phyloP scores from a whole-genome alignment of 2,888 invertebrate genomes.

The Gortyna flavago region DNA sequence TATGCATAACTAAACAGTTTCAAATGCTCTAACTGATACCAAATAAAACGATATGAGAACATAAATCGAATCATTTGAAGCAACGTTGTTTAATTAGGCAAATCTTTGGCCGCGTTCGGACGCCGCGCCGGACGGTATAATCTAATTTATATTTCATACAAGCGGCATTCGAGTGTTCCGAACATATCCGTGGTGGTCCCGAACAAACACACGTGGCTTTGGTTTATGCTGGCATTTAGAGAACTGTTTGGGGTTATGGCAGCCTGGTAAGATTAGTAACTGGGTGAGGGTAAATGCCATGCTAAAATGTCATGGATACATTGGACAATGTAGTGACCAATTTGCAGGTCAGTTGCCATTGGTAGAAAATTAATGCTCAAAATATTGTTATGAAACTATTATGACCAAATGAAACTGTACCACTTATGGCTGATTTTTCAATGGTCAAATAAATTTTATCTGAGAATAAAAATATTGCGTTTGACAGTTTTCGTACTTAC shows the following conservation, averaged over 20 bases:
- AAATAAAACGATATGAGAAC: slow-evolving; percentile 33
- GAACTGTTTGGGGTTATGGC: slow-evolving; percentile 16
- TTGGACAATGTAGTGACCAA: slow-evolving; percentile 2
- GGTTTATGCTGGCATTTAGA: slow-evolving; percentile 48
- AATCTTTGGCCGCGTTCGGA: slow-evolving; percentile 50
- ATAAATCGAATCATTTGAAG: slow-evolving; percentile 41
- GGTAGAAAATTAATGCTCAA: neutral
- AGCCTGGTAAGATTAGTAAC: slow-evolving; percentile 18
- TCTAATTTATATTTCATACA: slow-evolving; percentile 60
- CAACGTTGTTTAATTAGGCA: slow-evolving; percentile 50
- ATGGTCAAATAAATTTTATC: neutral
- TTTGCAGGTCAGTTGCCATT: neutral
- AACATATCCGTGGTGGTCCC: slow-evolving; percentile 12
- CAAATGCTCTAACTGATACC: slow-evolving; percentile 11
- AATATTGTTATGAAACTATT: neutral
- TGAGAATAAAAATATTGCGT: neutral
- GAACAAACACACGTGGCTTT: slow-evolving; percentile 37
- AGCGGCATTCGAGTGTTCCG: neutral
- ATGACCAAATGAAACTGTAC: neutral
- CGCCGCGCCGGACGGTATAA: too few relatives aligned
- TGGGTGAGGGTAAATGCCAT: slow-evolving; percentile 14
- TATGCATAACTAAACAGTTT: neutral
- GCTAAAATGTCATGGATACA: slow-evolving; percentile 34
- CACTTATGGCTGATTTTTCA: neutral
- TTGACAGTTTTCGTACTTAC: neutral